Conservation (phyloP, 2,113 vertebrate genomes). For the Origma solitaria region DNA sequence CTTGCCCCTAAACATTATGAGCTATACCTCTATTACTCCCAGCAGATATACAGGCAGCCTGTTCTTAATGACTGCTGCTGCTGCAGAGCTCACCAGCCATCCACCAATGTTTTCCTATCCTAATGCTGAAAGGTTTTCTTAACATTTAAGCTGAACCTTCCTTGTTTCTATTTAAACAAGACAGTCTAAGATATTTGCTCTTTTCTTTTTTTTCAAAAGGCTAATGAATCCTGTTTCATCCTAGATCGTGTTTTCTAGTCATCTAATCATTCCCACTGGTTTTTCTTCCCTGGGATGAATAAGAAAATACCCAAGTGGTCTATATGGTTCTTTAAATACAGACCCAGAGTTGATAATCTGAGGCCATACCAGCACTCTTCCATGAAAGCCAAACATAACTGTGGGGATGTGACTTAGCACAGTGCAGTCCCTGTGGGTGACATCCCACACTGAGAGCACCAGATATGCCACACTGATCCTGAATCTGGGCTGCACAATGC, state of each 20-base stretch:
- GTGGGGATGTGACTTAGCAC: neutral
- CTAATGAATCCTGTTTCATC: neutral
- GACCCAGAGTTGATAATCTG: neutral
- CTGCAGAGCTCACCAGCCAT: neutral
- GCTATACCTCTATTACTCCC: neutral
- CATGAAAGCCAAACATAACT: neutral
- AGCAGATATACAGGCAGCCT: neutral
- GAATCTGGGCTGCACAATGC: neutral
- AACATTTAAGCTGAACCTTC: neutral
- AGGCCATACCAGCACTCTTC: neutral
- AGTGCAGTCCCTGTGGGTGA: accelerated
- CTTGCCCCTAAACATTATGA: neutral
- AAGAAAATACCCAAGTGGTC: neutral
- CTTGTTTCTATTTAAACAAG: neutral
- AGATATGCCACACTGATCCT: neutral
- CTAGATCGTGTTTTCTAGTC: neutral
- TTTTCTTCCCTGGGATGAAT: neutral
- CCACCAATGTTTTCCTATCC: neutral
- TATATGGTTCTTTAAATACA: neutral
- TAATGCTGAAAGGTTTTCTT: neutral
- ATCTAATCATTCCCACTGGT: neutral
- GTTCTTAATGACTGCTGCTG: neutral
- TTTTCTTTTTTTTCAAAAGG: neutral
- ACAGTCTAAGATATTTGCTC: neutral
- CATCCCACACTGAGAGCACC: neutral